Evolutionary conservation across 2,888 invertebrate species (phyloP), one percentile per base, ranked within the genome.

Genomic region (Malacosoma neustria): DNA sequence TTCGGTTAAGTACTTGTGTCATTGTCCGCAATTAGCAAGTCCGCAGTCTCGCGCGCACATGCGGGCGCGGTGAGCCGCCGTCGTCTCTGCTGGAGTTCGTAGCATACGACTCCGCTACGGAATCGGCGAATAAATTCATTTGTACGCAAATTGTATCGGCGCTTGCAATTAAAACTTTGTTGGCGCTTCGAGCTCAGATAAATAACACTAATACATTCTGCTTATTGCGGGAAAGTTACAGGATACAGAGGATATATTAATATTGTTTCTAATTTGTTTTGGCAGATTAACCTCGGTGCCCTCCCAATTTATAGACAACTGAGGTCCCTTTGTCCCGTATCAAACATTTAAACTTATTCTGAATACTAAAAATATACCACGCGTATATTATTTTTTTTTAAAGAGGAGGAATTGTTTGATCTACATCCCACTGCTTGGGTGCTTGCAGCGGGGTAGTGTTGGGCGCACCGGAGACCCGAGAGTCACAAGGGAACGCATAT

Each of bases 141-240:
- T 84, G 77, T 80, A 82, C 80, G 81, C 82, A 82, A 84, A 85
- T 84, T 82, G 82, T 85, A 85, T 85, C 79, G 85, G 84, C 79
- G 79, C 79, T 81, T 75, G 84, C 84, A 85, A 85, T 85, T 84
- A 85, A 85, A 85, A 85, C 84, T 85, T 85, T 84, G 82, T 72
- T 82, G 74, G 73, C 73, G 77, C 77, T 73, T 58, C 72, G 67
- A 72, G 79, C 75, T 76, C 82, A 84, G 84, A 85, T 85, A 84
- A 85, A 85, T 84, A 85, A 82, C 80, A 72, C 81, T 82, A 84
- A 84, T 85, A 84, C 77, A 80, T 85, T 84, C 72, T 76, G 80
- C 80, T 84, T 85, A 85, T 84, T 82, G 76, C 72, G 73, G 74
- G 52, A 61, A 81, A 82, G 72, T 84, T 81, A 68, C 63, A 70